phyloP scores from a whole-genome alignment of 2,888 invertebrate genomes.

The Pseudoips prasinana region DNA sequence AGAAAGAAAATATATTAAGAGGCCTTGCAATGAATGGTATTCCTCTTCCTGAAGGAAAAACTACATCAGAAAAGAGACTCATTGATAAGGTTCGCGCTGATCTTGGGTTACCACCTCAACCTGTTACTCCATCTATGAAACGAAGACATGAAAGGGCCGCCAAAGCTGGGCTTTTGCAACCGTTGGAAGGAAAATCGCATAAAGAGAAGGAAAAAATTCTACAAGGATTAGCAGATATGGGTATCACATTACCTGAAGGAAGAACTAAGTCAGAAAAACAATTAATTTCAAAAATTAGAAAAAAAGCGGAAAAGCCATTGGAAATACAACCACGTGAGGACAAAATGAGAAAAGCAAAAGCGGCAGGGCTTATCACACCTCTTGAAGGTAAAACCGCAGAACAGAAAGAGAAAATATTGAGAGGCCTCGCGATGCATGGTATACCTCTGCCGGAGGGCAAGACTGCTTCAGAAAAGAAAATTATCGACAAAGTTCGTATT shows the following conservation, averaged over 20 bases:
- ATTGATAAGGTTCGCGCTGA: constrained; percentile 18
- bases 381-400: constrained; percentile 15
- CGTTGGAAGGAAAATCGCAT: too few species aligned
- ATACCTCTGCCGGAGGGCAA: too few species aligned
- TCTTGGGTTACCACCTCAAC: constrained; percentile 5
- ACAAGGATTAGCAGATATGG: too few species aligned
- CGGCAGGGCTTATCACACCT: constrained; percentile 12
- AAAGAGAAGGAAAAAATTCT: too few species aligned
- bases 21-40: constrained; percentile 4
- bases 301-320: neutral
- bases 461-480: too few species aligned
- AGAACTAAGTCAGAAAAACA: constrained; percentile 4
- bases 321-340: neutral
- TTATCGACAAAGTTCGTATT: constrained; percentile 7
- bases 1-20: constrained; percentile 39
- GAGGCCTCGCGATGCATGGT: too few species aligned
- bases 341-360: constrained; percentile 7
- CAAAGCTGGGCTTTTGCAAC: too few species aligned
- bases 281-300: constrained; percentile 1
- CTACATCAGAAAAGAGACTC: constrained; percentile 18
- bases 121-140: constrained; percentile 1
- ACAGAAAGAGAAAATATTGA: constrained; percentile 26
- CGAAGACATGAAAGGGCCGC: constrained; percentile 1
- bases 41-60: constrained; percentile 6
- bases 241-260: constrained; percentile 8